These are phyloP conservation scores for Mormyrus proboscirostris DNA, from an alignment of 2,797 vertebrate genomes.

Conservation along the genomic window DNA sequence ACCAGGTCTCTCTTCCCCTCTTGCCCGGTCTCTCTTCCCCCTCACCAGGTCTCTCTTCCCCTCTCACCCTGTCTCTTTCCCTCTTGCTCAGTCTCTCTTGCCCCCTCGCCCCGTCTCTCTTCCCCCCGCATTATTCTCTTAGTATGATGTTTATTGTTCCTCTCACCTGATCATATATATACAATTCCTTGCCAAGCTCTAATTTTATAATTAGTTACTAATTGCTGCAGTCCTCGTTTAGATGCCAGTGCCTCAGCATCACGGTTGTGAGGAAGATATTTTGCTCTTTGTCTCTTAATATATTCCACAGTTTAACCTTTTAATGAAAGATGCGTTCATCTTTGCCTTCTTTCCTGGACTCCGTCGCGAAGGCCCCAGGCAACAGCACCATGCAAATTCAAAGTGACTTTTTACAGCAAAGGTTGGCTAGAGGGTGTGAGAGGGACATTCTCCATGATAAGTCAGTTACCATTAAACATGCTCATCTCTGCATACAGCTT, in stretches of 20 bases:
- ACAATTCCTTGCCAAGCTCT: conserved; percentile 53
- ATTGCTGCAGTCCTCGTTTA: conserved; percentile 58
- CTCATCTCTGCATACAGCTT: conserved; percentile 40
- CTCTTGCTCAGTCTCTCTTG: not conserved
- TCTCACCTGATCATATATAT: conserved; percentile 51
- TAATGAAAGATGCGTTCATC: not conserved
- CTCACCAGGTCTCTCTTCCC: not conserved
- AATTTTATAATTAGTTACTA: conserved; percentile 62
- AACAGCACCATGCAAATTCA: conserved; percentile 6
- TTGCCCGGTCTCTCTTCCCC: not conserved
- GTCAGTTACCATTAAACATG: conserved; percentile 36
- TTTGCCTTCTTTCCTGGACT: not conserved
- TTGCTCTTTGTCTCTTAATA: conserved; percentile 8
- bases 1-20: not conserved
- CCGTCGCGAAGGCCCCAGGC: not conserved
- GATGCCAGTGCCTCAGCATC: conserved; percentile 29
- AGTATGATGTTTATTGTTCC: too few species aligned
- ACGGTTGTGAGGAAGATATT: conserved; percentile 16
- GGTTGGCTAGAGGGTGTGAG: conserved; percentile 10
- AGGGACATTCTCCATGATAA: conserved; percentile 5
- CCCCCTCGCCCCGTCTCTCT: not conserved
- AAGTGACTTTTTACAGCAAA: not conserved
- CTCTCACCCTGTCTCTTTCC: too few species aligned
- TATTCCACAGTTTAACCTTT: conserved; percentile 9
- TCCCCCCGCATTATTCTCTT: not conserved